Percentiles rank a stretch among this genome's conserved stretches.
Evolutionary conservation across 2,888 invertebrate species (phyloP).

Genomic region (Eubasilissa splendida): DNA sequence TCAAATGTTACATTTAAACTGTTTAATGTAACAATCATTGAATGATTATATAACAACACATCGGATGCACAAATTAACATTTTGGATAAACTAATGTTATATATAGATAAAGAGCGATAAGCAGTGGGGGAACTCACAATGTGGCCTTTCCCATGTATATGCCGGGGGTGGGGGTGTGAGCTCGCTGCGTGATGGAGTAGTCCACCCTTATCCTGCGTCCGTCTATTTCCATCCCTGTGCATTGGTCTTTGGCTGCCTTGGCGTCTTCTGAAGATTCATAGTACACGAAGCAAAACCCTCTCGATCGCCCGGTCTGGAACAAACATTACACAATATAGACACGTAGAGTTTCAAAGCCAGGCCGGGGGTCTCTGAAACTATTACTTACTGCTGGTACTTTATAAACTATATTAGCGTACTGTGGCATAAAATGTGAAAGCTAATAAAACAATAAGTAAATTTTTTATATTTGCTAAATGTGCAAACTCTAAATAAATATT

Average conservation of each 20-base stretch:
- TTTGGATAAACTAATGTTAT: not conserved
- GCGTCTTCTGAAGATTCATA: constrained; percentile 91
- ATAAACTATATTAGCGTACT: too few relatives aligned
- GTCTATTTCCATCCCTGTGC: constrained; percentile 95
- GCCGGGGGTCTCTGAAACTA: too few relatives aligned
- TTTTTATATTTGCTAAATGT: too few relatives aligned
- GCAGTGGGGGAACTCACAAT: constrained; percentile 70
- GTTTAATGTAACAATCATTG: not conserved
- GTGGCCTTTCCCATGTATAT: constrained; percentile 97
- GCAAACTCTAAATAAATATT: too few relatives aligned
- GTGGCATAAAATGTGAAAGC: too few relatives aligned
- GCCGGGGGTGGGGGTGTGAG: constrained; percentile 98
- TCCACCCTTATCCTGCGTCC: constrained; percentile 94
- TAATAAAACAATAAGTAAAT: too few relatives aligned
- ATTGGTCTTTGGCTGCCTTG: constrained; percentile 93
- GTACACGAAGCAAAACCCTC: constrained; percentile 98
- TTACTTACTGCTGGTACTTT: too few relatives aligned
- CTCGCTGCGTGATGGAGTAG: constrained; percentile 95
- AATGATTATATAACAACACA: not conserved
- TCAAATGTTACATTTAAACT: constrained; percentile 24
- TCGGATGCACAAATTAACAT: constrained; percentile 3
- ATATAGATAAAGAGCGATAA: too few relatives aligned
- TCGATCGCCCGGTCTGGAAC: constrained; percentile 88
- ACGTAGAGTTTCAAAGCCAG: too few relatives aligned
- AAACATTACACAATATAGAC: not conserved